Evolutionary conservation across 2,113 vertebrate species (phyloP), one percentile per base, ranked within the genome.

Genomic region (Nibea coibor): DNA sequence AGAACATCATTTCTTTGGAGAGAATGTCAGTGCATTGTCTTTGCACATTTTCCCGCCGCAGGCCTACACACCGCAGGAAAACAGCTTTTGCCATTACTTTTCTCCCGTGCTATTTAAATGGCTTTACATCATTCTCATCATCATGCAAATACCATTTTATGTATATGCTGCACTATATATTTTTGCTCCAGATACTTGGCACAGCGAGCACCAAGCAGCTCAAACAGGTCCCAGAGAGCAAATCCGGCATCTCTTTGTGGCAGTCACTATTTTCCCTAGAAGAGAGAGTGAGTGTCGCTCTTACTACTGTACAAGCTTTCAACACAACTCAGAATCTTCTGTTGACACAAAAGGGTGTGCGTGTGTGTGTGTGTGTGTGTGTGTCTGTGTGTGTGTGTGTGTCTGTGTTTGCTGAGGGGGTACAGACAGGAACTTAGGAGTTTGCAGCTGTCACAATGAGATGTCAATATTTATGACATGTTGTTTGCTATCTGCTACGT

Each of bases 401-500:
- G 47, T 82, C 62, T 80, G 66, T 86, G 80, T 89, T 90, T 88
- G 82, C 84, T 80, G 85, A 89, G 58, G 85, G 86, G 78, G 53
- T 87, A 79, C 83, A 88, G 85, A 86, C 78, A 90, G 83, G 80
- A 91, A 84, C 85, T 85, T 81, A 71, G 90, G 88, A 87, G 82
- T 90, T 86, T 90, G 85, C 82, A 73, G 90, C 92, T 92, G 87
- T 89, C 91, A 91, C 86, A 83, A 80, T 78, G 88, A 87, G 75
- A 85, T 87, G 92, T 90, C 92, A 91, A 87, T 92, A 89, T 91
- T 92, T 91, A 88, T 91, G 88, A 92, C 88, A 89, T 15, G 66
- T 62, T 82, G 83, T 90, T 86, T 88, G 83, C 72, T 79, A 57
- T 89, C 79, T 79, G 68, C 51, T 82, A 67, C 31, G 61, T 88